Percentiles rank a stretch among this genome's conserved stretches.
Conservation (phyloP, 92 coral and sea anemone genomes). For the Desmophyllum pertusum region DNA sequence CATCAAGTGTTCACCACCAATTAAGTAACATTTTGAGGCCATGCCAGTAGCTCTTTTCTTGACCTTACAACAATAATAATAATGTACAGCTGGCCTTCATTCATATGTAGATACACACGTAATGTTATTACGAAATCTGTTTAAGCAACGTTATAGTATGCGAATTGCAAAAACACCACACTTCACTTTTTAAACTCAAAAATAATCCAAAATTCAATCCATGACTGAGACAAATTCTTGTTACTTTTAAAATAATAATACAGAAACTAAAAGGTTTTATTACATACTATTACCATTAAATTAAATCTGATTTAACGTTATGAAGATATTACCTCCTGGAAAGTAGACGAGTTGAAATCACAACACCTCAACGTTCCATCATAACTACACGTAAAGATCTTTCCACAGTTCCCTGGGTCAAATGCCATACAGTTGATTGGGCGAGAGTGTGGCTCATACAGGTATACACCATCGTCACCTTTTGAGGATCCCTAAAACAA, state of each 20-base stretch:
- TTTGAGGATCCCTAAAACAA: slow-evolving; percentile 66
- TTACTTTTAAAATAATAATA: neutral
- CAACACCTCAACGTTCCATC: slow-evolving; percentile 91
- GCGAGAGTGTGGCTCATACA: slow-evolving; percentile 82
- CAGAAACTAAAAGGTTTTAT: neutral
- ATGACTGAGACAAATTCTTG: too few species aligned
- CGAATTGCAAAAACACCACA: too few species aligned
- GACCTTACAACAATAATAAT: neutral
- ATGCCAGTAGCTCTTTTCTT: neutral
- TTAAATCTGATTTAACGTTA: neutral
- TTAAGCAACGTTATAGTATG: too few species aligned
- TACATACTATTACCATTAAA: too few species aligned
- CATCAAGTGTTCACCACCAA: neutral
- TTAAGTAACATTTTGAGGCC: neutral
- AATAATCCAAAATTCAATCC: too few species aligned
- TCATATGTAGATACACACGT: too few species aligned
- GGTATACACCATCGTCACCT: slow-evolving; percentile 72
- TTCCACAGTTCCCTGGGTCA: slow-evolving; percentile 73
- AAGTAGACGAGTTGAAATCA: slow-evolving; percentile 66
- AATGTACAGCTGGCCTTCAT: too few species aligned
- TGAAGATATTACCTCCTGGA: slow-evolving; percentile 73
- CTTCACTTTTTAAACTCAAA: too few species aligned
- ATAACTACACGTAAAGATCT: slow-evolving; percentile 79
- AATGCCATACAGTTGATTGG: slow-evolving; percentile 71
- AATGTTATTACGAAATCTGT: too few species aligned